Percentiles rank a stretch among this genome's conserved stretches.
phyloP scores from a whole-genome alignment of 2,797 vertebrate genomes.

The Pelodytes ibericus region DNA sequence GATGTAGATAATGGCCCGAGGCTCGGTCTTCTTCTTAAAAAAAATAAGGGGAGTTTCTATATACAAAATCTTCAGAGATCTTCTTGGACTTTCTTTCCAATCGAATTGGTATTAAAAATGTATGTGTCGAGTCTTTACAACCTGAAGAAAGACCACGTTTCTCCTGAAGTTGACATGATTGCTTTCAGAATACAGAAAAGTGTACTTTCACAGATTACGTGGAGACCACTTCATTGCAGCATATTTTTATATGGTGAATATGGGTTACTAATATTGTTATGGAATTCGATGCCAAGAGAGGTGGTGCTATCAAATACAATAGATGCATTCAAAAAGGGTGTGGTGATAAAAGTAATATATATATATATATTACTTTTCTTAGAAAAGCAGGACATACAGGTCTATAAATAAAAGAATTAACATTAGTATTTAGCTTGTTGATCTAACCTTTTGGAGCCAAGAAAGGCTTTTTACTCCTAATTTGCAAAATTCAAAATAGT shows the following conservation, averaged over 20 bases:
- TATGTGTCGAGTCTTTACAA: constrained; percentile 28
- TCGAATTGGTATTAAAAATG: constrained; percentile 44
- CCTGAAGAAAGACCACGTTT: constrained; percentile 7
- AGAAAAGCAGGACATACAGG: too few relatives aligned
- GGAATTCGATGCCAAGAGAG: too few relatives aligned
- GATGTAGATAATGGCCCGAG: constrained; percentile 45
- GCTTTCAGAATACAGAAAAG: constrained; percentile 15
- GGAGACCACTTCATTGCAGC: constrained; percentile 19
- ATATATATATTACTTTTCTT: too few relatives aligned
- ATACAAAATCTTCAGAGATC: constrained; percentile 34
- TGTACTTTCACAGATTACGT: constrained; percentile 17
- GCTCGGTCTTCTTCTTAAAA: constrained; percentile 32
- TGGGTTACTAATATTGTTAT: too few relatives aligned
- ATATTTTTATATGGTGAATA: neutral
- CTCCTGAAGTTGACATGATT: constrained; percentile 36
- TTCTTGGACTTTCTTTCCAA: constrained; percentile 42
- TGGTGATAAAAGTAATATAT: too few relatives aligned
- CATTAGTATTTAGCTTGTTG: too few relatives aligned
- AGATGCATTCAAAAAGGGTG: too few relatives aligned
- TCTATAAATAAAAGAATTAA: too few relatives aligned
- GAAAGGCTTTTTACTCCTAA: too few relatives aligned
- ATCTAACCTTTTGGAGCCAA: too few relatives aligned
- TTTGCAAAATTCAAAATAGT: too few relatives aligned
- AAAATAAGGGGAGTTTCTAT: constrained; percentile 38
- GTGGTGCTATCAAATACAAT: too few relatives aligned